phyloP scores from a whole-genome alignment of 2,113 vertebrate species.

The Hepsetus odoe region DNA sequence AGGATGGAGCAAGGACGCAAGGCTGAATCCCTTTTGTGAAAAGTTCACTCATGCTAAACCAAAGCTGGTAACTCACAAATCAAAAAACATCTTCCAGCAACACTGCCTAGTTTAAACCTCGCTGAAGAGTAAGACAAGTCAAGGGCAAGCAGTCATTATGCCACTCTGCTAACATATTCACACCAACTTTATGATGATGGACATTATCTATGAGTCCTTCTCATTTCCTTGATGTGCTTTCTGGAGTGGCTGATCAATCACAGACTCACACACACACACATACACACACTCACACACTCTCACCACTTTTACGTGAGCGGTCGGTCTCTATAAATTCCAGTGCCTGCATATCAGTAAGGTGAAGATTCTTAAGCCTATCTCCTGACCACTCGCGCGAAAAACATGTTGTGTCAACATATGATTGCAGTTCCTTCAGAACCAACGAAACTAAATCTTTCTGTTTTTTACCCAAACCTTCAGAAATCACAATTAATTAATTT shows the following conservation, averaged over 20 bases:
- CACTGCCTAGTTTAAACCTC: not conserved
- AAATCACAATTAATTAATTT: too few species aligned
- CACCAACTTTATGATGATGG: not conserved
- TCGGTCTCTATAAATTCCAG: not conserved
- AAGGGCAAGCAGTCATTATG: not conserved
- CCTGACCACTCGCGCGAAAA: too few species aligned
- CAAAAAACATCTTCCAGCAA: not conserved
- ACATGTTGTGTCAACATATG: too few species aligned
- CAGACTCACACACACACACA: not conserved
- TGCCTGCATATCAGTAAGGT: not conserved
- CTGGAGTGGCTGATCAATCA: constrained; percentile 8
- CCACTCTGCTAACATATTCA: not conserved
- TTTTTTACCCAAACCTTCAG: too few species aligned
- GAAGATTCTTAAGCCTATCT: not conserved
- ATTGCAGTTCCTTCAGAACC: too few species aligned
- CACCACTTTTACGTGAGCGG: not conserved
- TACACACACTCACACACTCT: too few species aligned
- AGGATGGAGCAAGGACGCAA: too few species aligned
- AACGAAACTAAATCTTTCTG: too few species aligned
- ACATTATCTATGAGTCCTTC: constrained; percentile 1
- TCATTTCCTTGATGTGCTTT: not conserved
- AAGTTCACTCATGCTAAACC: too few species aligned
- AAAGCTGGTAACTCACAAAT: not conserved
- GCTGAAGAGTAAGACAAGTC: not conserved
- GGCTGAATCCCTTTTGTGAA: too few species aligned